Conservation (phyloP, 2,797 vertebrate species). For the Chromobotia macracanthus region DNA sequence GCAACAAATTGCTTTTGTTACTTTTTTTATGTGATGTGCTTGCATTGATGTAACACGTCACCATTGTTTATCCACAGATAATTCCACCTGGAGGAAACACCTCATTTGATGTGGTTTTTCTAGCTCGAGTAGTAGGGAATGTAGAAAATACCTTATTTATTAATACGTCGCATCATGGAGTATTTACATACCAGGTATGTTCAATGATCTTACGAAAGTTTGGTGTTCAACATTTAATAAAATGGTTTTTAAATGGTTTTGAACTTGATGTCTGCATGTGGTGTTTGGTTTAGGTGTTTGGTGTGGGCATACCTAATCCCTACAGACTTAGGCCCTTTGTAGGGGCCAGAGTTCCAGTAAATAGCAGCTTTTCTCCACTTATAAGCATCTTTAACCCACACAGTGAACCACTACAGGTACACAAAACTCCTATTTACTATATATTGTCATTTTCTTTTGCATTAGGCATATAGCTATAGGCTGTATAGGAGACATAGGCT, state of each 20-base stretch:
- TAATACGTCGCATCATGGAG: slow-evolving; percentile 98
- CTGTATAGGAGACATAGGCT: too few species aligned
- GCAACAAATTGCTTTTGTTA: neutral
- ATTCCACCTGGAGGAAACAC: slow-evolving; percentile 98
- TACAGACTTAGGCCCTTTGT: slow-evolving; percentile 96
- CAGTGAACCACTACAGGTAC: slow-evolving; percentile 96
- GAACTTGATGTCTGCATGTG: neutral
- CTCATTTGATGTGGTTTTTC: slow-evolving; percentile 98
- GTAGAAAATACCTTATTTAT: slow-evolving; percentile 99
- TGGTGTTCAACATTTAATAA: neutral
- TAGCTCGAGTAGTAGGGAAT: slow-evolving; percentile 97
- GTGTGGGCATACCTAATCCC: slow-evolving; percentile 96
- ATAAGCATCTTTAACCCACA: slow-evolving; percentile 98
- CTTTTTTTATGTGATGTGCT: neutral
- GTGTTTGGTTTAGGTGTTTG: slow-evolving; percentile 87
- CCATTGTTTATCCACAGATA: slow-evolving; percentile 79
- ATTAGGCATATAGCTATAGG: slow-evolving; percentile 12
- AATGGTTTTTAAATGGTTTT: neutral
- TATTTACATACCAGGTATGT: slow-evolving; percentile 99
- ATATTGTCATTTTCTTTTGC: neutral
- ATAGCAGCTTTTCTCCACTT: slow-evolving; percentile 97
- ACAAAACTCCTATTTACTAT: neutral
- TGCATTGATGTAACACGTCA: neutral
- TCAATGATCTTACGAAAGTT: neutral
- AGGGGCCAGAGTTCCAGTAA: slow-evolving; percentile 95